phyloP scores from a whole-genome alignment of 2,888 invertebrate species.

The Drosophila nr. perissopoda region DNA sequence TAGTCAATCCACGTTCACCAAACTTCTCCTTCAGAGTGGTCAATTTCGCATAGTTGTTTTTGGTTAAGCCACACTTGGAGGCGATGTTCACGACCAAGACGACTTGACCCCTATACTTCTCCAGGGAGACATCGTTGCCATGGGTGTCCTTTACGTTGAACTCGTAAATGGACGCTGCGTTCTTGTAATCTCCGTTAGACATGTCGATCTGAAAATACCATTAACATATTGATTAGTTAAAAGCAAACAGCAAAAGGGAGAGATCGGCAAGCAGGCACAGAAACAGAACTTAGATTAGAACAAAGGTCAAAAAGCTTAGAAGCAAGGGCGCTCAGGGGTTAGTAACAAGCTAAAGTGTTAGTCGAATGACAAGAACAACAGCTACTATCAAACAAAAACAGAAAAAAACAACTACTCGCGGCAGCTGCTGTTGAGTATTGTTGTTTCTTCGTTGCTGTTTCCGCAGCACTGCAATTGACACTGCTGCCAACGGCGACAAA shows the following conservation, averaged over 20 bases:
- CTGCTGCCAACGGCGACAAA: slow-evolving; percentile 59
- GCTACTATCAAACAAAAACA: slow-evolving; percentile 30
- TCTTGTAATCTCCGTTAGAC: slow-evolving; percentile 82
- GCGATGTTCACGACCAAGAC: slow-evolving; percentile 94
- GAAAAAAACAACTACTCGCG: slow-evolving; percentile 74
- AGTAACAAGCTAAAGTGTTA: slow-evolving; percentile 39
- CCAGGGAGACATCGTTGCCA: slow-evolving; percentile 89
- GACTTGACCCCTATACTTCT: slow-evolving; percentile 89
- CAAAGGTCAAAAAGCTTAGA: slow-evolving; percentile 9
- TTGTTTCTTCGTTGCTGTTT: slow-evolving; percentile 39
- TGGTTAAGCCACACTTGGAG: slow-evolving; percentile 92
- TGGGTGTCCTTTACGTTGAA: slow-evolving; percentile 91
- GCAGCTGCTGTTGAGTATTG: slow-evolving; percentile 71
- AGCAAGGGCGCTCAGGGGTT: slow-evolving; percentile 33
- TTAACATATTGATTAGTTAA: neutral
- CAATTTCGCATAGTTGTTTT: slow-evolving; percentile 91
- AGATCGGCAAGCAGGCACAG: slow-evolving; percentile 2
- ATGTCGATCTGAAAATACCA: slow-evolving; percentile 72
- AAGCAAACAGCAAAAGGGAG: neutral
- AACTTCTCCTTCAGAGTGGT: slow-evolving; percentile 90
- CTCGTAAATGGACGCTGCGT: slow-evolving; percentile 88
- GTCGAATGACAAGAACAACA: slow-evolving; percentile 31
- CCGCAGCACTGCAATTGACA: slow-evolving; percentile 47
- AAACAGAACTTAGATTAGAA: slow-evolving; percentile 11
- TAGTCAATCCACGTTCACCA: slow-evolving; percentile 87